Percentiles rank a stretch among this genome's conserved stretches.
phyloP scores from a whole-genome alignment of 2,797 vertebrate genomes.

The Apodemus agrarius region DNA sequence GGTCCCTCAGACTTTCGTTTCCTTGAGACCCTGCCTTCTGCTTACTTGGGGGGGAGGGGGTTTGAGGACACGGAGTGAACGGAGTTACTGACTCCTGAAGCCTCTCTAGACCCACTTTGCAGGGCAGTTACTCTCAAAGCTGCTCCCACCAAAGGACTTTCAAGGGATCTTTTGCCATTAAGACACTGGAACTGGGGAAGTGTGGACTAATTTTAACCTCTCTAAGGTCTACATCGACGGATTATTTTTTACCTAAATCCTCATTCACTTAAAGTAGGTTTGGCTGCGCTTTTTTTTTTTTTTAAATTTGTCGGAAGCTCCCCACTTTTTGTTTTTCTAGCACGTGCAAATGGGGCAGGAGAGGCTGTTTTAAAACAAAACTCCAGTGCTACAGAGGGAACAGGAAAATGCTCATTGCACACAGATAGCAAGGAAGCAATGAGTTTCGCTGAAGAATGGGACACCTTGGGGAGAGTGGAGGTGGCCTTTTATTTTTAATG shows the following conservation, averaged over 20 bases:
- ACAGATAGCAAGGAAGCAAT: neutral
- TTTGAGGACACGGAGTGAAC: neutral
- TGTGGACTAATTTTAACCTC: neutral
- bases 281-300: neutral
- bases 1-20: neutral
- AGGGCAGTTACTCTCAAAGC: neutral
- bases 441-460: neutral
- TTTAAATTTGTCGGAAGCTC: neutral
- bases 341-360: neutral
- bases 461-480: neutral
- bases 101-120: neutral
- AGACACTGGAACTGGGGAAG: neutral
- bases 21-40: neutral
- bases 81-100: neutral
- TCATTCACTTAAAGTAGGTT: neutral
- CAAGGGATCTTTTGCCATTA: neutral
- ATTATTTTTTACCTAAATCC: neutral
- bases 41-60: neutral
- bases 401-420: neutral
- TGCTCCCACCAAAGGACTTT: neutral
- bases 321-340: neutral
- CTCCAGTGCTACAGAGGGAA: neutral
- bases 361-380: constrained; percentile 31
- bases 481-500: constrained; percentile 34
- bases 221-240: neutral